A percentile compares a stretch with the other conserved stretches of the same genome.
These are phyloP conservation scores for Microcaecilia unicolor DNA, from an alignment of 2,797 vertebrate genomes.

Conservation along the genomic window DNA sequence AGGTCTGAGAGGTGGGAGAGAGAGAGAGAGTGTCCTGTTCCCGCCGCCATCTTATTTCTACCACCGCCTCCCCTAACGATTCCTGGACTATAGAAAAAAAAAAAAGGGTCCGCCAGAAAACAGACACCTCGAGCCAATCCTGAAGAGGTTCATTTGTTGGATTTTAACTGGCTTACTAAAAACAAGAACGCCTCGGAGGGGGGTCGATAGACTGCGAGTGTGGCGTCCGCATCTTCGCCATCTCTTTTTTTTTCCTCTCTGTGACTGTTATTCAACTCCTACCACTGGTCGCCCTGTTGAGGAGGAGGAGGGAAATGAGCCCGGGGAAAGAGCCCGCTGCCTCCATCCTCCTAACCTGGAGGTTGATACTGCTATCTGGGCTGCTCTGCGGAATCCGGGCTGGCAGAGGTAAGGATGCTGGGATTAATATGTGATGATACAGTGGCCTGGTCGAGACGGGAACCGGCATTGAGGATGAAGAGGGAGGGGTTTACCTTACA, in stretches of 20 bases:
- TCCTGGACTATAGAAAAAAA: constrained; percentile 1
- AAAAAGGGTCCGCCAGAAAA: too few species aligned
- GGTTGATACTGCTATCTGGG: constrained; percentile 17
- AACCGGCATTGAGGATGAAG: too few species aligned
- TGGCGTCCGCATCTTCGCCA: constrained; percentile 32
- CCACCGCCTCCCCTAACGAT: constrained; percentile 9
- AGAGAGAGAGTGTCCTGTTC: constrained; percentile 2
- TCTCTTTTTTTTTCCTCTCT: too few species aligned
- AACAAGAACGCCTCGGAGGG: too few species aligned
- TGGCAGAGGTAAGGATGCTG: constrained; percentile 25
- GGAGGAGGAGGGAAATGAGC: constrained; percentile 1
- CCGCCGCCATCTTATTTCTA: too few species aligned
- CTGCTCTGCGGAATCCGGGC: constrained; percentile 25
- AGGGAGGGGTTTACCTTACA: background rate
- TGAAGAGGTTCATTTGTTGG: too few species aligned
- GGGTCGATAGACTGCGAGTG: too few species aligned
- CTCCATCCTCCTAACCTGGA: constrained; percentile 10
- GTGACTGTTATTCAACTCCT: too few species aligned
- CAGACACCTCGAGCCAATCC: too few species aligned
- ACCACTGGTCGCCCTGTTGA: background rate
- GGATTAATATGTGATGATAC: too few species aligned
- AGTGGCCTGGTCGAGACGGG: background rate
- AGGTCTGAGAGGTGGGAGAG: constrained; percentile 5
- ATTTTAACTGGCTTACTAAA: too few species aligned
- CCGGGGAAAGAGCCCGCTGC: background rate